Conservation (phyloP, 2,888 invertebrate genomes). For the Ochropleura plecta region DNA sequence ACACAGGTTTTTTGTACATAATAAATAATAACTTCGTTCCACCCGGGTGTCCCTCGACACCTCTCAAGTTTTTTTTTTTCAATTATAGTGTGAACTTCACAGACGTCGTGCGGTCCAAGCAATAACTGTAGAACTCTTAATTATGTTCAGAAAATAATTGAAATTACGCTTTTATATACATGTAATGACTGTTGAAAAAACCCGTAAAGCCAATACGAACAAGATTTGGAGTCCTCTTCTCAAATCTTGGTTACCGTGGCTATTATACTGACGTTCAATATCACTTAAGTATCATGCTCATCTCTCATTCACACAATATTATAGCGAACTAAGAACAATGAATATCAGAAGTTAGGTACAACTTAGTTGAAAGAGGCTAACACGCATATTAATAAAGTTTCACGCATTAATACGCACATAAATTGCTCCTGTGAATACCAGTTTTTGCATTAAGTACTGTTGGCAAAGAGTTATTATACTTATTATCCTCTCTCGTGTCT, state of each 20-base stretch:
- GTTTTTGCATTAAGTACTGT: slow-evolving; percentile 19
- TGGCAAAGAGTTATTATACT: slow-evolving; percentile 10
- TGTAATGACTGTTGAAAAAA: too few relatives aligned
- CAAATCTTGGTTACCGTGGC: background rate
- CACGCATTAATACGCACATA: slow-evolving; percentile 28
- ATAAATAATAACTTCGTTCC: too few relatives aligned
- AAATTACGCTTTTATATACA: too few relatives aligned
- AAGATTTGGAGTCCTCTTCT: too few relatives aligned
- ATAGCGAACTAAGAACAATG: slow-evolving; percentile 46
- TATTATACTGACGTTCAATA: background rate
- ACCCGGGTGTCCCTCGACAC: too few relatives aligned
- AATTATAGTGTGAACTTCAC: too few relatives aligned
- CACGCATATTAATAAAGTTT: slow-evolving; percentile 57
- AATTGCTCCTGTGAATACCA: slow-evolving; percentile 20
- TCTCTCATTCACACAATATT: slow-evolving; percentile 7
- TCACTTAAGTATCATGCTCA: background rate
- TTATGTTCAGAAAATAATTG: too few relatives aligned
- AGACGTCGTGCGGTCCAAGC: too few relatives aligned
- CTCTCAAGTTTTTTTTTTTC: too few relatives aligned
- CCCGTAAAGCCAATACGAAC: too few relatives aligned
- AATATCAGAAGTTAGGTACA: slow-evolving; percentile 24
- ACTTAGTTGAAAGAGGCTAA: slow-evolving; percentile 41
- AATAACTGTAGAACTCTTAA: too few relatives aligned
- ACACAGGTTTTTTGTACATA: too few relatives aligned
- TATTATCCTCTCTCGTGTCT: background rate